Evolutionary conservation across 2,888 invertebrate species (phyloP).

Genomic region (Campoplex capitator): DNA sequence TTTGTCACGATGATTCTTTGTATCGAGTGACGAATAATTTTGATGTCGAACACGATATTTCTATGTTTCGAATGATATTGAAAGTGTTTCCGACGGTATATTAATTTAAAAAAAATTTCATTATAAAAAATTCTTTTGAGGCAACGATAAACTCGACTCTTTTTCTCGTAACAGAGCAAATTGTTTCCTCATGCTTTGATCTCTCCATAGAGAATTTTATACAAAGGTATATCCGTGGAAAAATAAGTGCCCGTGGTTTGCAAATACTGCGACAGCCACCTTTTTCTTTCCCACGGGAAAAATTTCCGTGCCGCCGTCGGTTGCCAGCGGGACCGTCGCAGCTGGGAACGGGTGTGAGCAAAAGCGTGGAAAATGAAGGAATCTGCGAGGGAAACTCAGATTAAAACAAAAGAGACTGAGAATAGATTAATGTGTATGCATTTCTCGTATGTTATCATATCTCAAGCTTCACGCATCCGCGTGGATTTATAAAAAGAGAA

Average conservation of each 20-base stretch:
- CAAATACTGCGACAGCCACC: conserved; percentile 52
- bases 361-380: conserved; percentile 61
- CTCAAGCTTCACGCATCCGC: neutral
- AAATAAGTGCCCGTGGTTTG: conserved; percentile 48
- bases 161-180: conserved; percentile 2
- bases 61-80: neutral
- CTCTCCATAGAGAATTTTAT: conserved; percentile 9
- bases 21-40: neutral
- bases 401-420: conserved; percentile 31
- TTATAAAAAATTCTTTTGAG: neutral
- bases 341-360: conserved; percentile 59
- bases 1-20: neutral
- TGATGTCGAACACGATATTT: neutral
- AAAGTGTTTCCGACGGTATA: neutral
- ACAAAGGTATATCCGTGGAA: conserved; percentile 29
- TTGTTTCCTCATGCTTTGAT: conserved; percentile 19
- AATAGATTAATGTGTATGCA: conserved; percentile 27
- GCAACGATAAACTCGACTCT: neutral
- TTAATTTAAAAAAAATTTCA: neutral
- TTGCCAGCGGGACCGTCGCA: conserved; percentile 28
- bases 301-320: conserved; percentile 46
- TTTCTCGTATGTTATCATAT: conserved; percentile 6
- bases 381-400: conserved; percentile 44
- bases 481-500: neutral
- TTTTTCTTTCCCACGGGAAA: conserved; percentile 64